Percentiles rank a stretch among this genome's conserved stretches.
Evolutionary conservation across 2,888 invertebrate genomes (phyloP).

Genomic region (Petrolisthes cinctipes): DNA sequence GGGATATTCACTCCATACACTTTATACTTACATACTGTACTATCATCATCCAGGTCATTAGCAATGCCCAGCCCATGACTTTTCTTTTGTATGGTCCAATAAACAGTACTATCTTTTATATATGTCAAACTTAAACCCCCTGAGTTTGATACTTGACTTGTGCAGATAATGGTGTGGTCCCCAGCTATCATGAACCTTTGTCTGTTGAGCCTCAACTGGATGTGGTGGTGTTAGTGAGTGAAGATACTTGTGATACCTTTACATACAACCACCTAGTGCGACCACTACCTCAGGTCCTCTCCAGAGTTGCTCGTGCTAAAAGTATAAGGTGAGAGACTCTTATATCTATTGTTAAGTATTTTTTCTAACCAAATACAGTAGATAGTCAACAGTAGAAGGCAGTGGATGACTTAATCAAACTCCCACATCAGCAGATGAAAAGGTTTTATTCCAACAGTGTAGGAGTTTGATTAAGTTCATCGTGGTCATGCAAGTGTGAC

Average conservation of each 20-base stretch:
- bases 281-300: conserved; percentile 41
- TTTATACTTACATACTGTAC: too few species aligned
- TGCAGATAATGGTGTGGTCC: conserved; percentile 18
- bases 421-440: not conserved
- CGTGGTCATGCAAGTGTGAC: too few species aligned
- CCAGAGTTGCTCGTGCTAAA: conserved; percentile 42
- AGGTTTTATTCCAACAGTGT: too few species aligned
- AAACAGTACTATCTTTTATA: too few species aligned
- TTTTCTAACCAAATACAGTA: too few species aligned
- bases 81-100: too few species aligned
- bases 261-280: conserved; percentile 47
- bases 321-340: conserved; percentile 33
- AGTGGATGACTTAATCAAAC: not conserved
- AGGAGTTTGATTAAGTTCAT: too few species aligned
- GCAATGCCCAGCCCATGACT: too few species aligned
- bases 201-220: conserved; percentile 30
- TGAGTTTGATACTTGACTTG: not conserved
- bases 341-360: not conserved
- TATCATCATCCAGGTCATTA: too few species aligned
- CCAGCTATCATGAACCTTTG: conserved; percentile 22
- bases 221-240: conserved; percentile 38
- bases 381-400: not conserved
- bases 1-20: too few species aligned
- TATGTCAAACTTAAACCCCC: too few species aligned
- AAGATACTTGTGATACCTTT: conserved; percentile 43